Evolutionary conservation across 1,140 invertebrate species (phyloP).

Genomic region (Meloidogyne chitwoodi): DNA sequence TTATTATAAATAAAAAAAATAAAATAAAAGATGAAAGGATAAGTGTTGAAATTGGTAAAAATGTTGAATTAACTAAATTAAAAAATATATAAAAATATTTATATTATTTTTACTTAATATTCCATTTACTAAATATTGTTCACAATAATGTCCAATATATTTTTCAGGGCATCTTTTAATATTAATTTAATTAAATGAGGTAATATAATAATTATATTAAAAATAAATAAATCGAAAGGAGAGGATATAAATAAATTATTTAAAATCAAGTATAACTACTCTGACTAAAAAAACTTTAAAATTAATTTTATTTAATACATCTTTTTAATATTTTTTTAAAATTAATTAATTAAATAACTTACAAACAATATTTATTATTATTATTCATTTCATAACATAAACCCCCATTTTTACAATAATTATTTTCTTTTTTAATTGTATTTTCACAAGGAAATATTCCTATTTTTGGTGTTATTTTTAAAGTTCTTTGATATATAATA

Average conservation of each 20-base stretch:
- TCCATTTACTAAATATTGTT: not conserved
- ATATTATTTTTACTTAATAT: not conserved
- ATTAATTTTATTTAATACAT: too few relatives aligned
- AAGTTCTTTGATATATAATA: constrained; percentile 15
- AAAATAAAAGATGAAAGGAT: not conserved
- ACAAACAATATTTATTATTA: not conserved
- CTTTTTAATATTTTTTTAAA: too few relatives aligned
- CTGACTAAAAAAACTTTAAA: too few relatives aligned
- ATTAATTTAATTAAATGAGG: not conserved
- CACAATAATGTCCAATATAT: constrained; percentile 3
- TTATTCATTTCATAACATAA: not conserved
- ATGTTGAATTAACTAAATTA: not conserved
- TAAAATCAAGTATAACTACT: too few relatives aligned
- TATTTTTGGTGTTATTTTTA: constrained; percentile 12
- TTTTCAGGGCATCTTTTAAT: not conserved
- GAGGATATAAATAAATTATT: too few relatives aligned
- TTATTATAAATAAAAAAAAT: not conserved
- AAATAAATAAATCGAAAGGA: too few relatives aligned
- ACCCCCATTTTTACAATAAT: not conserved
- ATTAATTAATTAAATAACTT: too few relatives aligned
- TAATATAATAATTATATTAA: too few relatives aligned
- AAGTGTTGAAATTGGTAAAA: not conserved
- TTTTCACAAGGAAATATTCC: not conserved
- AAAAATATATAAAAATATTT: not conserved
- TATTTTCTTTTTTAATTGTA: not conserved